These are phyloP conservation scores for Acleris cristana DNA, from an alignment of 2,888 invertebrate genomes.

Conservation along the genomic window DNA sequence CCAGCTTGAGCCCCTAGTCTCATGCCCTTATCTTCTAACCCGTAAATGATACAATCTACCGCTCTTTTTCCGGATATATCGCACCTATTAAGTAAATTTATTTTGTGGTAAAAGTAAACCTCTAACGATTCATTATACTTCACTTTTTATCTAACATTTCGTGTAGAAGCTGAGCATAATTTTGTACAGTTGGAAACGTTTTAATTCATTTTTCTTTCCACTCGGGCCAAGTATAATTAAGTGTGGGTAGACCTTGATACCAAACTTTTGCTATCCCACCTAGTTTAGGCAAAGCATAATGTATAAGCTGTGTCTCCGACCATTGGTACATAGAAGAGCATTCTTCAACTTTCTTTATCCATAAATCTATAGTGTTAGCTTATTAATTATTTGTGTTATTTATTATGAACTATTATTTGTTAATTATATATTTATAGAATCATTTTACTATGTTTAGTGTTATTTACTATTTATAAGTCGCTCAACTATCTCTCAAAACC, in stretches of 20 bases:
- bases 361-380: too few species aligned
- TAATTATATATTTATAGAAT: too few species aligned
- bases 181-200: slow-evolving; percentile 39
- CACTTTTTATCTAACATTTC: slow-evolving; percentile 40
- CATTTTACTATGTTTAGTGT: too few species aligned
- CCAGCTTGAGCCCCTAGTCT: slow-evolving; percentile 42
- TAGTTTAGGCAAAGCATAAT: background rate
- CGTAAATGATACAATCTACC: slow-evolving; percentile 41
- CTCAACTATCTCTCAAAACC: too few species aligned
- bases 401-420: too few species aligned
- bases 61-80: slow-evolving; percentile 38
- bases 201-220: slow-evolving; percentile 41
- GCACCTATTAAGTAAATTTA: slow-evolving; percentile 40
- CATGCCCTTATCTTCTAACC: slow-evolving; percentile 40
- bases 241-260: slow-evolving; percentile 41
- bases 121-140: slow-evolving; percentile 41
- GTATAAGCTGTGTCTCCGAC: background rate
- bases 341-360: background rate
- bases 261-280: slow-evolving; percentile 21
- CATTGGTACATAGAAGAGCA: slow-evolving; percentile 5
- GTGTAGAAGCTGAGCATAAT: slow-evolving; percentile 41
- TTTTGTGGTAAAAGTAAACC: slow-evolving; percentile 38
- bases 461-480: too few species aligned
- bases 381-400: too few species aligned
- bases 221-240: slow-evolving; percentile 39